Conservation (phyloP, 2,888 invertebrate genomes). For the Caenorhabditis sulstoni region DNA sequence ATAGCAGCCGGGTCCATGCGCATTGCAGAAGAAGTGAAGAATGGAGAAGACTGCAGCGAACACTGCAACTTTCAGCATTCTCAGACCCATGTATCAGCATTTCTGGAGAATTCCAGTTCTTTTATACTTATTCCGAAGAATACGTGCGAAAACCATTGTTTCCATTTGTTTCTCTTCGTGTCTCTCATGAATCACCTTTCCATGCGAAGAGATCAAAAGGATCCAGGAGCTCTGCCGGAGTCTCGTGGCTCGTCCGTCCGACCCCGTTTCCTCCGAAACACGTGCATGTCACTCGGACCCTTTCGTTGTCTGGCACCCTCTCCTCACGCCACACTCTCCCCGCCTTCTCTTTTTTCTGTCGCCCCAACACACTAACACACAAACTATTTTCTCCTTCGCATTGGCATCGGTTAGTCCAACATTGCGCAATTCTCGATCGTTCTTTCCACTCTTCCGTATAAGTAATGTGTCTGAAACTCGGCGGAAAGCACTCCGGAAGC, state of each 20-base stretch:
- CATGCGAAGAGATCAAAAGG: not conserved
- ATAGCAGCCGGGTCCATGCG: slow-evolving; percentile 24
- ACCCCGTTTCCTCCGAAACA: slow-evolving; percentile 21
- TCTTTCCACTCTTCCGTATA: slow-evolving; percentile 4
- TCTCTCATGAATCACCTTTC: not conserved
- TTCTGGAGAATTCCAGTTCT: not conserved
- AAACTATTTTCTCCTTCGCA: slow-evolving; percentile 1
- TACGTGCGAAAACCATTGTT: not conserved
- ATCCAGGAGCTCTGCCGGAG: not conserved
- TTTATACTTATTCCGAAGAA: not conserved
- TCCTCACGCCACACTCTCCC: slow-evolving; percentile 18
- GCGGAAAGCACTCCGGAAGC: too few relatives aligned
- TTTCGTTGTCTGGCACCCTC: slow-evolving; percentile 5
- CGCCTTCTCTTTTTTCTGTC: slow-evolving; percentile 3
- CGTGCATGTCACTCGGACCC: slow-evolving; percentile 14
- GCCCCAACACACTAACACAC: slow-evolving; percentile 20
- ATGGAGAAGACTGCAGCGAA: too few relatives aligned
- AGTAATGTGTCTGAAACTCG: not conserved
- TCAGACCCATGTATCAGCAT: not conserved
- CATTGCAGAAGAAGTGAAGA: not conserved
- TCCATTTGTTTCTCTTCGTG: not conserved
- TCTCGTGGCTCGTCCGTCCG: too few relatives aligned
- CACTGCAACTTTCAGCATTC: slow-evolving; percentile 4
- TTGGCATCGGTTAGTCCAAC: slow-evolving; percentile 1
- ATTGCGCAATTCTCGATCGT: slow-evolving; percentile 18